Percentiles rank a stretch among this genome's conserved stretches.
Evolutionary conservation across 92 coral and sea anemone species (phyloP).

Genomic region (Porites divaricata): DNA sequence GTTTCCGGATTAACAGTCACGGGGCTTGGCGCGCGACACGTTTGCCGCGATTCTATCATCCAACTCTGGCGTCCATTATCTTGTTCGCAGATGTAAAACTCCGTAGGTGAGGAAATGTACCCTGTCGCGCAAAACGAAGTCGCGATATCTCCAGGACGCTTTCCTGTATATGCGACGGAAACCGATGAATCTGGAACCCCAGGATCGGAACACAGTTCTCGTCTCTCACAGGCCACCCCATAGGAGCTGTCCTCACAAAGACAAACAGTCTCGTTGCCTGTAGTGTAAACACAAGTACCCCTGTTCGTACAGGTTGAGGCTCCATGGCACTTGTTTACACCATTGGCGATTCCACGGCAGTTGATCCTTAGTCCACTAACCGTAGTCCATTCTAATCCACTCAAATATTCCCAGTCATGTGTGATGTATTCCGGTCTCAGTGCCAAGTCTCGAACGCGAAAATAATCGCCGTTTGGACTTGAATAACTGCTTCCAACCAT

Average conservation of each 20-base stretch:
- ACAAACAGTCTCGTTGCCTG: slow-evolving; percentile 57
- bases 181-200: slow-evolving; percentile 40
- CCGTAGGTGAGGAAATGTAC: slow-evolving; percentile 50
- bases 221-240: slow-evolving; percentile 44
- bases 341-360: slow-evolving; percentile 63
- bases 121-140: slow-evolving; percentile 55
- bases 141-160: slow-evolving; percentile 60
- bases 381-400: slow-evolving; percentile 39
- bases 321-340: slow-evolving; percentile 35
- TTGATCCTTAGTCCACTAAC: slow-evolving; percentile 44
- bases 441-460: slow-evolving; percentile 51
- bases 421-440: slow-evolving; percentile 63
- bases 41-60: slow-evolving; percentile 60
- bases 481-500: slow-evolving; percentile 39
- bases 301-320: slow-evolving; percentile 18
- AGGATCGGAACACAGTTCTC: slow-evolving; percentile 37
- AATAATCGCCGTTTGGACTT: not conserved
- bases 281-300: slow-evolving; percentile 57
- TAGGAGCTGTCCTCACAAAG: slow-evolving; percentile 34
- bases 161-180: slow-evolving; percentile 33
- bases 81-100: slow-evolving; percentile 63
- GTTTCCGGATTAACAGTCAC: slow-evolving; percentile 6
- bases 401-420: slow-evolving; percentile 27
- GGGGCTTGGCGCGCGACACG: slow-evolving; percentile 36
- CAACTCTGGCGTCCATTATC: slow-evolving; percentile 25